A percentile compares a stretch with the other conserved stretches of the same genome.
phyloP scores from a whole-genome alignment of 2,797 vertebrate species.

The Psittacula derbiana region DNA sequence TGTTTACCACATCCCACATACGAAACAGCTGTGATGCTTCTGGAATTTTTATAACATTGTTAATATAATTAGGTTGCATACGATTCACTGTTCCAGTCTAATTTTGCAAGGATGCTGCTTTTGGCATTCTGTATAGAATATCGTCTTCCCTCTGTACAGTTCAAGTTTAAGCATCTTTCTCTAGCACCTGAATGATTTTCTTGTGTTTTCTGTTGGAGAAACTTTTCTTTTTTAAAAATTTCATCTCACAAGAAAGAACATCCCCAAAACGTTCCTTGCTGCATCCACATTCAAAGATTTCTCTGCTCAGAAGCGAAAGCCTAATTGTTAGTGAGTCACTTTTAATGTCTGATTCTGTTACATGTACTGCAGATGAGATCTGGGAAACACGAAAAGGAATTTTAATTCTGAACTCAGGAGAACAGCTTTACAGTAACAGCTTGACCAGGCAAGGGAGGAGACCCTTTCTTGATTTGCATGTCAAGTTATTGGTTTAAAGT shows the following conservation, averaged over 20 bases:
- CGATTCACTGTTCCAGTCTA: slow-evolving; percentile 36
- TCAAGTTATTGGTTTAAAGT: slow-evolving; percentile 19
- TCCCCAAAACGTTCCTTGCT: background rate
- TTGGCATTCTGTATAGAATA: background rate
- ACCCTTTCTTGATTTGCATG: background rate
- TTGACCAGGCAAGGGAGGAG: slow-evolving; percentile 2
- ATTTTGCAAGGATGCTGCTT: slow-evolving; percentile 17
- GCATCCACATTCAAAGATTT: background rate
- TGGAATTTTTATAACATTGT: slow-evolving; percentile 45
- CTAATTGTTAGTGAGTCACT: slow-evolving; percentile 15
- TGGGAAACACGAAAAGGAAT: slow-evolving; percentile 1
- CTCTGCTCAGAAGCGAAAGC: slow-evolving; percentile 7
- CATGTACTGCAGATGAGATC: background rate
- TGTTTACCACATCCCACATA: background rate
- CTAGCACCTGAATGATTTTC: background rate
- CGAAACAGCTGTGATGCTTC: slow-evolving; percentile 33
- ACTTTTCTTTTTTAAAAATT: background rate
- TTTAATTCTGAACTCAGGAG: background rate
- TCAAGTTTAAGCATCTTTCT: slow-evolving; percentile 4
- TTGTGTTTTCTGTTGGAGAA: background rate
- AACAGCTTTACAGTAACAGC: background rate
- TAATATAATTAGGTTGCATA: slow-evolving; percentile 47
- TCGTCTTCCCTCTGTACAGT: background rate
- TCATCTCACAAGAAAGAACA: background rate
- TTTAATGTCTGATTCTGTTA: slow-evolving; percentile 30